Percentiles rank a stretch among this genome's conserved stretches.
Conservation (phyloP, 2,888 invertebrate species). For the Mythimna lalbum region DNA sequence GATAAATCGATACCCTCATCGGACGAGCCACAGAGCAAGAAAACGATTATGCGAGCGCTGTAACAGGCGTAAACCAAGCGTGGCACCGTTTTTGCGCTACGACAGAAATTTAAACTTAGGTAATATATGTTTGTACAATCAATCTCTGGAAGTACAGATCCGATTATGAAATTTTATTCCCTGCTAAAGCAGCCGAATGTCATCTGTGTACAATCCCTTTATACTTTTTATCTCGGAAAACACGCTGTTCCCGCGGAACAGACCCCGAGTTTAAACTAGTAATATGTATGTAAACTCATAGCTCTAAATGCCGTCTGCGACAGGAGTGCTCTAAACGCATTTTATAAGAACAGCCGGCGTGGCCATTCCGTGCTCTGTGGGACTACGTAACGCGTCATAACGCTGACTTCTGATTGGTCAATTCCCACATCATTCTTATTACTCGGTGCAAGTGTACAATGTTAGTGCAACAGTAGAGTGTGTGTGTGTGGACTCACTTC, state of each 20-base stretch:
- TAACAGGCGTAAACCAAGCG: not conserved
- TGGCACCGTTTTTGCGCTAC: not conserved
- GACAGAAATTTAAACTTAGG: not conserved
- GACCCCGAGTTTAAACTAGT: not conserved
- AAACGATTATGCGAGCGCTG: not conserved
- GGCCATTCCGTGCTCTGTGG: not conserved
- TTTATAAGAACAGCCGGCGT: too few relatives aligned
- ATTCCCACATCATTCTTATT: constrained; percentile 28
- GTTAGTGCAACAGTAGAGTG: constrained; percentile 45
- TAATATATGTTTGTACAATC: not conserved
- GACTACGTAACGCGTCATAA: constrained; percentile 16
- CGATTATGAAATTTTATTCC: not conserved
- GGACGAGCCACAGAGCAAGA: constrained; percentile 3
- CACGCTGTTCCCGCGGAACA: not conserved
- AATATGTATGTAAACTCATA: not conserved
- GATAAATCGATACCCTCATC: constrained; percentile 10
- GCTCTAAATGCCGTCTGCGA: not conserved
- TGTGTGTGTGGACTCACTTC: constrained; percentile 92
- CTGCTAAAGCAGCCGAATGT: too few relatives aligned
- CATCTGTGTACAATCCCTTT: too few relatives aligned
- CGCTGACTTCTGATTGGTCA: constrained; percentile 1
- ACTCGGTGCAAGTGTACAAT: constrained; percentile 44
- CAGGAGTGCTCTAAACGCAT: not conserved
- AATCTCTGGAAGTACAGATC: not conserved
- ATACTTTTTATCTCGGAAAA: not conserved